Percentiles rank a stretch among this genome's conserved stretches.
Evolutionary conservation across 2,888 invertebrate genomes (phyloP).

Genomic region (Dicranocentrus wangi): DNA sequence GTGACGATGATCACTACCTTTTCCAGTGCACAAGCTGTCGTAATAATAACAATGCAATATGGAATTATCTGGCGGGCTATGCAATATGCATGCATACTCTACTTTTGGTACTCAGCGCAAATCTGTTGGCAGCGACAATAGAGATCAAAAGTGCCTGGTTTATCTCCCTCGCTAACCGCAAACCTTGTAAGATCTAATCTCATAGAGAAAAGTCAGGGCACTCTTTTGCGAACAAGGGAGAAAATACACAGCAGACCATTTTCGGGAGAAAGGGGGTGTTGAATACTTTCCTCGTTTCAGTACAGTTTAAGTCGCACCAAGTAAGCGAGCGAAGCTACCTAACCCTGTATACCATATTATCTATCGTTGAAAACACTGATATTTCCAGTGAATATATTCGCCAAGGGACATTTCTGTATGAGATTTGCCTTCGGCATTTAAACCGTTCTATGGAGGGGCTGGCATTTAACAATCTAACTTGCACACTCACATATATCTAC

Average conservation of each 20-base stretch:
- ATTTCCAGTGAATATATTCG: neutral
- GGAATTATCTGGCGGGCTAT: neutral
- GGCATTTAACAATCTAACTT: constrained; percentile 21
- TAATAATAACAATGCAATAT: constrained; percentile 5
- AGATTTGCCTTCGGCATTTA: constrained; percentile 30
- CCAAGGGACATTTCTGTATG: constrained; percentile 24
- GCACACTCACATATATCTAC: neutral
- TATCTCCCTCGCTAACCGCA: constrained; percentile 7
- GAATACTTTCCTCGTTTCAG: neutral
- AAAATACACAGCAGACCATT: constrained; percentile 1
- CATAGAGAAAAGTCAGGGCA: neutral
- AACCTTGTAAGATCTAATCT: constrained; percentile 10
- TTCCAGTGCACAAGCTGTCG: neutral
- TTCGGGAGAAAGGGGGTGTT: neutral
- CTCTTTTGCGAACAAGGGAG: neutral
- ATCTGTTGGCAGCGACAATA: constrained; percentile 30
- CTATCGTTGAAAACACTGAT: neutral
- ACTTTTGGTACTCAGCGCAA: neutral
- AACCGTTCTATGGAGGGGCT: neutral
- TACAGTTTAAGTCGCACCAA: too few relatives aligned
- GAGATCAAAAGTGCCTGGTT: constrained; percentile 21
- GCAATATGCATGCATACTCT: constrained; percentile 3
- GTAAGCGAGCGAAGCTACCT: too few relatives aligned
- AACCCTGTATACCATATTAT: too few relatives aligned
- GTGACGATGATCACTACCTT: constrained; percentile 14